Percentiles rank a stretch among this genome's conserved stretches.
These are phyloP conservation scores for Schizopygopsis pylzovi DNA, from an alignment of 2,797 vertebrate species.

Conservation along the genomic window DNA sequence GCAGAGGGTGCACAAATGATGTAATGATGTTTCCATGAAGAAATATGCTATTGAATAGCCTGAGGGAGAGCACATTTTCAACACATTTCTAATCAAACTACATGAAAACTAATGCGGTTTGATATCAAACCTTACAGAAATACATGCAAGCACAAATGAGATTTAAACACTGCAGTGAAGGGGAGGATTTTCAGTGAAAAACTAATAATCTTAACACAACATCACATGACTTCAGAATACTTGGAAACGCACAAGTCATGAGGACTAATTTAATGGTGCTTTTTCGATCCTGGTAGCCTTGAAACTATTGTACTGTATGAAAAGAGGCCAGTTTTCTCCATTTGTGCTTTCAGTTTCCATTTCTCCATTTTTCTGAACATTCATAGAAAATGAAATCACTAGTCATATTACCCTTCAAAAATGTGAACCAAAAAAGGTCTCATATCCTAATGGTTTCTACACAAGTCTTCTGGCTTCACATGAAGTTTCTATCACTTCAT, in stretches of 20 bases:
- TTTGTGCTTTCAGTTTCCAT: neutral
- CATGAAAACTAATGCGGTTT: neutral
- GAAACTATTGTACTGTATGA: neutral
- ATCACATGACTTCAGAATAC: neutral
- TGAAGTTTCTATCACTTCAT: conserved; percentile 20
- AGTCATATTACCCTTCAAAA: neutral
- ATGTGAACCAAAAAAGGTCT: neutral
- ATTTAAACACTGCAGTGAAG: neutral
- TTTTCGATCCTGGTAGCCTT: neutral
- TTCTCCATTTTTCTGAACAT: neutral
- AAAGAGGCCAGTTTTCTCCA: neutral
- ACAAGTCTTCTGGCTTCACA: neutral
- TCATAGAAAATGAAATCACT: neutral
- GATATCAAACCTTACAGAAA: neutral
- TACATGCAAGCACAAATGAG: neutral
- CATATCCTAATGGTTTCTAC: neutral
- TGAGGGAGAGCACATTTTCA: neutral
- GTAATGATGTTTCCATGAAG: neutral
- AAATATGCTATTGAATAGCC: neutral
- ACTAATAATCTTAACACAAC: neutral
- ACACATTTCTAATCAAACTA: neutral
- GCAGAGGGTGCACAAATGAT: neutral
- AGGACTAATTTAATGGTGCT: neutral
- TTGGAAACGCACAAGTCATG: neutral
- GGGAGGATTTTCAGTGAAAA: neutral